These are phyloP conservation scores for Maccullochella peelii DNA, from an alignment of 2,113 vertebrate species.

Conservation along the genomic window DNA sequence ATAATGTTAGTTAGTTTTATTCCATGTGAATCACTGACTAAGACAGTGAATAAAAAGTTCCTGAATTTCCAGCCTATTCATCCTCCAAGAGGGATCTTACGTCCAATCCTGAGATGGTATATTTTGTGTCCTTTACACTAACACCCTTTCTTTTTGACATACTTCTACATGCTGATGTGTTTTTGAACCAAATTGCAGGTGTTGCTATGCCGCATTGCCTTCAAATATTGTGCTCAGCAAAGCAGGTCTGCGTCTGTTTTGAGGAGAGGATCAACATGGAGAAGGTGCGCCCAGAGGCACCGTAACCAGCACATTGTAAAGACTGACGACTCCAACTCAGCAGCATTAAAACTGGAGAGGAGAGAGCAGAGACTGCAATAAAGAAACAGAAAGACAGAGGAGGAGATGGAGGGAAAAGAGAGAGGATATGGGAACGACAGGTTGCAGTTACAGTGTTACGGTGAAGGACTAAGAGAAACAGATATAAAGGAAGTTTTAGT, in stretches of 20 bases:
- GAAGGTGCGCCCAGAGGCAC: slow-evolving; percentile 25
- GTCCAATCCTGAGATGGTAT: background rate
- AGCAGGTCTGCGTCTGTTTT: slow-evolving; percentile 19
- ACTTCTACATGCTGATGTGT: background rate
- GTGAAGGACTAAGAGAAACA: background rate
- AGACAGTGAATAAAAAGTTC: background rate
- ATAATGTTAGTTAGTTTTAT: slow-evolving; percentile 2
- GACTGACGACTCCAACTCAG: slow-evolving; percentile 28
- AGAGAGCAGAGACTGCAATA: background rate
- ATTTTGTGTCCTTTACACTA: background rate
- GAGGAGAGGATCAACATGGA: slow-evolving; percentile 27
- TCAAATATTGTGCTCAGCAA: slow-evolving; percentile 21
- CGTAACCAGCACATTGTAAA: slow-evolving; percentile 51
- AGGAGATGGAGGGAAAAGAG: slow-evolving; percentile 13
- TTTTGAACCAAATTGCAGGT: slow-evolving; percentile 1
- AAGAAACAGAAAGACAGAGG: background rate
- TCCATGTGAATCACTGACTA: background rate
- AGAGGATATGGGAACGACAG: background rate
- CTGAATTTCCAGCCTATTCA: background rate
- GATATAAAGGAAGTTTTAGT: background rate
- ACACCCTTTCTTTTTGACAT: background rate
- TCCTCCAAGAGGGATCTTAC: background rate
- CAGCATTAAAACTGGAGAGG: slow-evolving; percentile 21
- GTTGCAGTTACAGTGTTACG: background rate
- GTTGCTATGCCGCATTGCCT: background rate